Conservation (phyloP, 2,888 invertebrate species). For the Pachydiplax longipennis region DNA sequence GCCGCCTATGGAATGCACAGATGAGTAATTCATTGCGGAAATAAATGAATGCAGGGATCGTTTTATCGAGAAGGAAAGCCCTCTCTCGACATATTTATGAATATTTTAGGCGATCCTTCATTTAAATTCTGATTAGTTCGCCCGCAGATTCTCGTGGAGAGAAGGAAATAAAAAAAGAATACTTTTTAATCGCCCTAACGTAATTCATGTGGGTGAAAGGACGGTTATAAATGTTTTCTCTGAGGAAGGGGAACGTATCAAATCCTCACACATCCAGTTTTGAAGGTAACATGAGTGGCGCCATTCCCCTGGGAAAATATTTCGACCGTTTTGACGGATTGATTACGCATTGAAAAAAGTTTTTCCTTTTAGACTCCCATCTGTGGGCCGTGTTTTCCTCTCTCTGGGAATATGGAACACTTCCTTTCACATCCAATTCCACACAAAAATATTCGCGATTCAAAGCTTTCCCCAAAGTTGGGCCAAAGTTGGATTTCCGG, state of each 20-base stretch:
- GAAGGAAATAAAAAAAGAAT: not conserved
- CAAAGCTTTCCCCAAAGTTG: not conserved
- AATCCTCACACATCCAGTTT: slow-evolving; percentile 28
- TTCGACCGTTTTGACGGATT: slow-evolving; percentile 33
- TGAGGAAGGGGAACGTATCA: not conserved
- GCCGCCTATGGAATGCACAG: no score
- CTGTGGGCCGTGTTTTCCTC: no score
- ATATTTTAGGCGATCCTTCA: not conserved
- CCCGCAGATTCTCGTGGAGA: not conserved
- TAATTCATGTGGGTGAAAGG: not conserved
- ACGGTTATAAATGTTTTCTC: not conserved
- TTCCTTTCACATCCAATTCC: not conserved
- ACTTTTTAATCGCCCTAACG: not conserved
- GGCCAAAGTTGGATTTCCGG: no score
- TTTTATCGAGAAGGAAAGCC: not conserved
- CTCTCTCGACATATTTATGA: not conserved
- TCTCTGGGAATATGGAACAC: no score
- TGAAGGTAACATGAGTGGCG: slow-evolving; percentile 30
- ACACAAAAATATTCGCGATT: not conserved
- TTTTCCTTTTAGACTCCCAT: not conserved
- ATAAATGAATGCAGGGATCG: not conserved
- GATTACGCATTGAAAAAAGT: slow-evolving; percentile 25
- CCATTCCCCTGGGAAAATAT: not conserved
- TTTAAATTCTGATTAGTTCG: not conserved
- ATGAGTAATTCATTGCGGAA: not conserved